phyloP scores from a whole-genome alignment of 2,888 invertebrate genomes.

The Orthosia gracilis region DNA sequence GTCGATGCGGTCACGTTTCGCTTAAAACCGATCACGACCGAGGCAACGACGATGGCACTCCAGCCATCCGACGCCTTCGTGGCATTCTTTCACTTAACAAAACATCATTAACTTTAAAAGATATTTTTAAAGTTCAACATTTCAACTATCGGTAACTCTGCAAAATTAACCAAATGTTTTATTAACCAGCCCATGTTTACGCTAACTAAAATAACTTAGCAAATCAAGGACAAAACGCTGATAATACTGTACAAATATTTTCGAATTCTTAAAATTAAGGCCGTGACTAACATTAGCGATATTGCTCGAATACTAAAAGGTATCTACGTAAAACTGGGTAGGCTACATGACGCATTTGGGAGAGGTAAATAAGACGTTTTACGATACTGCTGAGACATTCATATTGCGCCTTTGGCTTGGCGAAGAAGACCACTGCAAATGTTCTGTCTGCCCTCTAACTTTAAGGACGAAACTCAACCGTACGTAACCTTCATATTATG shows the following conservation, averaged over 20 bases:
- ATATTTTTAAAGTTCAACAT: constrained; percentile 11
- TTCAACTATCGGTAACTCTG: constrained; percentile 21
- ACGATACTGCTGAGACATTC: constrained; percentile 68
- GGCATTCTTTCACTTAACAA: constrained; percentile 66
- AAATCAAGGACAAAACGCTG: constrained; percentile 50
- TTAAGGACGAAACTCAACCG: constrained; percentile 56
- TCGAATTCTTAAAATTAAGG: constrained; percentile 45
- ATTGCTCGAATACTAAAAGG: constrained; percentile 49
- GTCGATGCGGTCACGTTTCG: constrained; percentile 69
- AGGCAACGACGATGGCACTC: constrained; percentile 20
- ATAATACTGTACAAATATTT: constrained; percentile 52
- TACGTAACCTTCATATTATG: constrained; percentile 50
- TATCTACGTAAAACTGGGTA: constrained; percentile 36
- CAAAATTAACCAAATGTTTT: constrained; percentile 24
- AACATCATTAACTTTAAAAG: constrained; percentile 12
- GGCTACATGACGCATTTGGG: constrained; percentile 68
- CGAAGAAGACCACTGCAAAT: constrained; percentile 52
- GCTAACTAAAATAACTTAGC: constrained; percentile 53
- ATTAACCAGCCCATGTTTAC: constrained; percentile 31
- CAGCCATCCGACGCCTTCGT: constrained; percentile 42
- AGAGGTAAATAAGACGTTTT: constrained; percentile 75
- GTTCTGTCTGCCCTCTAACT: constrained; percentile 70
- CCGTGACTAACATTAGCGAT: constrained; percentile 47
- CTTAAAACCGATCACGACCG: constrained; percentile 68
- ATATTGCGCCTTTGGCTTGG: constrained; percentile 57